A percentile compares a stretch with the other conserved stretches of the same genome.
Conservation (phyloP, 1,140 invertebrate species). For the Steinernema feltiae region DNA sequence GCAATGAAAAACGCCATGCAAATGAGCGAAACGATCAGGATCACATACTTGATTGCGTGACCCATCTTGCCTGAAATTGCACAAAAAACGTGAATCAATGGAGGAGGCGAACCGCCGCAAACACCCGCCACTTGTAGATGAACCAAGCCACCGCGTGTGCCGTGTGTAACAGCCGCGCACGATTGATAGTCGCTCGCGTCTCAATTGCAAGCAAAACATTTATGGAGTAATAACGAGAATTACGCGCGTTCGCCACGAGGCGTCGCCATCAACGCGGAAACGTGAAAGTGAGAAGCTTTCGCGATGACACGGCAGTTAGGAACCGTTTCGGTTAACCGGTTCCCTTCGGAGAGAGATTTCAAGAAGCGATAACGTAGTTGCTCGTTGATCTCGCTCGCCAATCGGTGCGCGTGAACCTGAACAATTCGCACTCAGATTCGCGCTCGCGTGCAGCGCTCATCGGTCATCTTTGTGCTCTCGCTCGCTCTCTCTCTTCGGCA, state of each 20-base stretch:
- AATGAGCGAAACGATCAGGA: neutral
- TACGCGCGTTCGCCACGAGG: too few relatives aligned
- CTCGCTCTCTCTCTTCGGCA: too few relatives aligned
- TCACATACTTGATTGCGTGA: neutral
- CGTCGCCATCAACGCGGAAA: neutral
- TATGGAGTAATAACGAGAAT: neutral
- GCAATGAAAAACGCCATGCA: neutral
- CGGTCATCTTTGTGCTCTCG: too few relatives aligned
- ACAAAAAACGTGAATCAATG: neutral
- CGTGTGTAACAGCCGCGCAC: too few relatives aligned
- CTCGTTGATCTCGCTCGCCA: neutral
- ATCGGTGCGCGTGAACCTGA: neutral
- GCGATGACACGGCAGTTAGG: neutral
- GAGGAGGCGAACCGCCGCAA: neutral
- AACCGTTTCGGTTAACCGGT: constrained; percentile 3
- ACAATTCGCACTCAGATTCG: too few relatives aligned
- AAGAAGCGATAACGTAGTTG: neutral
- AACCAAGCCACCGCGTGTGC: too few relatives aligned
- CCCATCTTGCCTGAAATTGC: neutral
- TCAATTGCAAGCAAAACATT: too few relatives aligned
- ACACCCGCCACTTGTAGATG: neutral
- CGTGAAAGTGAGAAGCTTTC: neutral
- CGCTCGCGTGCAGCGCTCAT: too few relatives aligned
- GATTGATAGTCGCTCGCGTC: too few relatives aligned
- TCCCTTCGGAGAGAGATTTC: too few relatives aligned